Evolutionary conservation across 2,113 vertebrate genomes (phyloP), one percentile per base, ranked within the genome.

Genomic region (Hiodon alosoides): DNA sequence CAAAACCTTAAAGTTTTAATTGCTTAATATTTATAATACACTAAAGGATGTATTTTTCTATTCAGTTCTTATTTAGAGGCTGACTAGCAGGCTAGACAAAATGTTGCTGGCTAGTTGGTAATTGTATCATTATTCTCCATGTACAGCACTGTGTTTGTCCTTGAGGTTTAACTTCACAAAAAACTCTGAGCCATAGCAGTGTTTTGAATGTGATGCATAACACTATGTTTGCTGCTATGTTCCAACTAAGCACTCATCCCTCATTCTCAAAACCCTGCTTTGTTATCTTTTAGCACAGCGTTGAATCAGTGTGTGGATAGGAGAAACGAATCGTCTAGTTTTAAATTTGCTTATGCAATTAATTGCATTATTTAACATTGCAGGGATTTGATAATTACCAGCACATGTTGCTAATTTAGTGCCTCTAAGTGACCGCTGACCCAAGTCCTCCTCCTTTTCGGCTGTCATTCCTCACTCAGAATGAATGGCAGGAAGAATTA

Each of bases 321-420:
- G 83, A 86, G 84, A 86, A 86, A 89, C 84, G 85, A 87, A 89
- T 87, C 87, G 85, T 88, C 88, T 86, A 86, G 86, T 89, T 84
- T 88, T 87, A 89, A 84, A 90, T 90, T 88, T 90, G 89, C 86
- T 86, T 87, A 89, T 88, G 88, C 90, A 88, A 90, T 90, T 89
- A 90, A 90, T 90, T 90, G 86, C 89, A 86, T 83, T 83, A 88
- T 83, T 85, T 90, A 88, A 85, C 84, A 90, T 88, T 87, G 86
- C 85, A 87, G 87, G 87, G 89, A 85, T 90, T 87, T 89, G 84
- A 90, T 92, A 91, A 91, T 92, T 91, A 87, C 83, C 85, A 90
- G 89, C 90, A 91, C 90, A 92, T 92, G 90, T 91, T 91, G 85
- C 88, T 89, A 90, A 90, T 91, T 91, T 92, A 85, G 88, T 87